Percentiles rank a stretch among this genome's conserved stretches.
phyloP scores from a whole-genome alignment of 1,140 invertebrate species.

The Lamellibrachia luymesi region DNA sequence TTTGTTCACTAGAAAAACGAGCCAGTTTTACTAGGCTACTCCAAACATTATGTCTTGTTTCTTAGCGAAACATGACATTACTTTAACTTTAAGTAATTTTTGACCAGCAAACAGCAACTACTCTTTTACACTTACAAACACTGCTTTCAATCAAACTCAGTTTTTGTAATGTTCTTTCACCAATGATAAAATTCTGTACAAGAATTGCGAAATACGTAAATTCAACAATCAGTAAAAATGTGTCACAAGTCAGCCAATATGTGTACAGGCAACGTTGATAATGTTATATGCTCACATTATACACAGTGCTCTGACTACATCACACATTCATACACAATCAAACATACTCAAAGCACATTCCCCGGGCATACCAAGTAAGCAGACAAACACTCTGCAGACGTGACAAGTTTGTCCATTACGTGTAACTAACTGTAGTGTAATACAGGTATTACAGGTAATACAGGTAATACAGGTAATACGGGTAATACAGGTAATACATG shows the following conservation, averaged over 20 bases:
- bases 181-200: neutral
- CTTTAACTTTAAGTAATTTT: neutral
- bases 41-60: neutral
- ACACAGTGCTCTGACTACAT: neutral
- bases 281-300: neutral
- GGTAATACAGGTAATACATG: neutral
- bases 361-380: neutral
- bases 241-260: neutral
- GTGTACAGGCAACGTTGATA: neutral
- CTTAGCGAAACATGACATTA: neutral
- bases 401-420: neutral
- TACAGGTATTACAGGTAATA: neutral
- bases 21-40: neutral
- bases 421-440: neutral
- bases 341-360: neutral
- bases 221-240: neutral
- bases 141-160: neutral
- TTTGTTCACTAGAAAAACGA: neutral
- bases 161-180: neutral
- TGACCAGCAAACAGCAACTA: neutral
- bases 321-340: neutral
- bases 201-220: neutral
- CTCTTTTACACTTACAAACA: neutral
- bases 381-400: neutral
- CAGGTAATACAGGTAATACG: neutral